Percentiles rank a stretch among this genome's conserved stretches.
Conservation (phyloP, 2,797 vertebrate species). For the Rhinichthys osculus region DNA sequence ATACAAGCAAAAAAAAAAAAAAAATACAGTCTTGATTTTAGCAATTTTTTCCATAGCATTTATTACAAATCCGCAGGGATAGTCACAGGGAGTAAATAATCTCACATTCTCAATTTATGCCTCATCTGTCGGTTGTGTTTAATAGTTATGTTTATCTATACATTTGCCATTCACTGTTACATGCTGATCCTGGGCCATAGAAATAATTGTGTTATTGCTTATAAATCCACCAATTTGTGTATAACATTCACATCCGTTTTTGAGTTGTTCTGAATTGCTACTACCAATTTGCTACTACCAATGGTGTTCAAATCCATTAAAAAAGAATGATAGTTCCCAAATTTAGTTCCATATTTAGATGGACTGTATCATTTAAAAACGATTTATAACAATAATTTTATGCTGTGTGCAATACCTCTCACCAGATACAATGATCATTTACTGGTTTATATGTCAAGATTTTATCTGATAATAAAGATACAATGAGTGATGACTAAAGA, state of each 20-base stretch:
- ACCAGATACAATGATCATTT: not conserved
- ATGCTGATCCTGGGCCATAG: not conserved
- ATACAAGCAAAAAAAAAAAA: too few species aligned
- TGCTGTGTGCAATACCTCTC: not conserved
- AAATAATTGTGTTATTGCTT: not conserved
- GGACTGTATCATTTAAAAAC: not conserved
- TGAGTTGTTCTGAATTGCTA: not conserved
- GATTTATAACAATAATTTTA: not conserved
- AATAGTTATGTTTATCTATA: slow-evolving; percentile 5
- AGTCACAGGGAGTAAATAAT: not conserved
- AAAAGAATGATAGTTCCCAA: too few species aligned
- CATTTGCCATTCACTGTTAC: slow-evolving; percentile 8
- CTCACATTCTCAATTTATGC: not conserved
- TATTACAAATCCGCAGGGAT: not conserved
- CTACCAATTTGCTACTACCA: not conserved
- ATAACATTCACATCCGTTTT: not conserved
- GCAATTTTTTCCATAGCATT: too few species aligned
- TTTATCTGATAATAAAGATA: slow-evolving; percentile 22
- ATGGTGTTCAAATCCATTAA: too few species aligned
- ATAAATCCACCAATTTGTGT: not conserved
- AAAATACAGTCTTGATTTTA: not conserved
- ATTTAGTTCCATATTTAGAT: not conserved
- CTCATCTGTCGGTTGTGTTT: not conserved
- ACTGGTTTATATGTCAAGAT: not conserved
- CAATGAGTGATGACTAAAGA: not conserved